These are phyloP conservation scores for Lasius fuliginosus DNA, from an alignment of 2,888 invertebrate species.

Conservation along the genomic window DNA sequence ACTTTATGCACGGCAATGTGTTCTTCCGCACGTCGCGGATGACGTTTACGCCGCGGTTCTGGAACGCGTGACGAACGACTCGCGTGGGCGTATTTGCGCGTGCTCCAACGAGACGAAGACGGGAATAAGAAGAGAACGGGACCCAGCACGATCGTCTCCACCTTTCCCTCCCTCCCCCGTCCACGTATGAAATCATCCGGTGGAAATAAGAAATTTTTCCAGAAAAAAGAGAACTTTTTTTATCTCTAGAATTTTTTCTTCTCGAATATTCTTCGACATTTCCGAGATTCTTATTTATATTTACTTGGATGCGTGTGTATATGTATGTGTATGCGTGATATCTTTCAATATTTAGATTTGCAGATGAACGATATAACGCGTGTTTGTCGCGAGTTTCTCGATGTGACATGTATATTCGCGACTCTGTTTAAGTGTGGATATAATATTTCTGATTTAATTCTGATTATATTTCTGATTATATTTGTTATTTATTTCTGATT, in stretches of 20 bases:
- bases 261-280: neutral
- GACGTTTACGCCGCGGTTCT: slow-evolving; percentile 40
- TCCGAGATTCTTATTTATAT: neutral
- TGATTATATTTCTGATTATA: no score
- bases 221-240: neutral
- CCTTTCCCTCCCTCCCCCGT: neutral
- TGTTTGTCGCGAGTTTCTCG: no score
- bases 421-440: no score
- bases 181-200: slow-evolving; percentile 32
- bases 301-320: no score
- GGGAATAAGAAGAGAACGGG: neutral
- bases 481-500: no score
- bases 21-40: slow-evolving; percentile 8
- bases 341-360: no score
- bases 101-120: slow-evolving; percentile 38
- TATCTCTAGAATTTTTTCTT: neutral
- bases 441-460: no score
- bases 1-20: neutral
- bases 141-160: slow-evolving; percentile 28
- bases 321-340: no score
- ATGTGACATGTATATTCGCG: no score
- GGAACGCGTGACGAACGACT: slow-evolving; percentile 40
- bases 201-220: slow-evolving; percentile 27
- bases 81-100: slow-evolving; percentile 53
- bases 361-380: no score